Base-by-base conservation (phyloP, 2,888 invertebrate genomes). In the Labia minor region DNA sequence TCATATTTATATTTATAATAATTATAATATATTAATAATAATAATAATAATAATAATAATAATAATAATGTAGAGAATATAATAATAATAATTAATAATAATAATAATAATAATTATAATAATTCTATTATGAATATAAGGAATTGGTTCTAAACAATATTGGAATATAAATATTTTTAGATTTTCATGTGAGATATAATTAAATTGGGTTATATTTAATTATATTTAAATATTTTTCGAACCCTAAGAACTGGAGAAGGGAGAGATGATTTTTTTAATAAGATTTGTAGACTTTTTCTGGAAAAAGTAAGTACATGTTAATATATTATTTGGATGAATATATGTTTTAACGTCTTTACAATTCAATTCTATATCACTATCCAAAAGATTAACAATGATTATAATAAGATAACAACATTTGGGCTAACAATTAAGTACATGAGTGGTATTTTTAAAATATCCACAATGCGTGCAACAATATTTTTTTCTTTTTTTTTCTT, bases 331-430 rank as follows among this genome's bases (percentile, higher is more conserved):
- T 49, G 49, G 16, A n/a, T 16, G 16, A 49, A 49, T 49, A 49
- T 49, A 49, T 49, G 49, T 49, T 49, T 49, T n/a, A 49, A 49
- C 49, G 49, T 14, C 49, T 49, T 49, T 49, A 49, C 49, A 49
- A 49, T 4, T 49, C 49, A 49, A 49, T 14, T 49, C 49, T 49
- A 49, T 49, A 49, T 49, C 49, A 14, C 49, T 49, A 49, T 49
- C 49, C 49, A 49, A 49, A 49, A 49, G 49, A 49, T 11, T 49
- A 49, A 49, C 49, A 49, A 49, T 49, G 49, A 49, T 49, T 49
- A 49, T 49, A 49, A 49, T 49, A 49, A 49, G 49, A 49, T 49
- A 49, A 49, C 49, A 49, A 49, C 49, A 49, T 49, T 49, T 49
- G 49, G 49, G 49, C 49, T 49, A 49, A 49, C 49, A 49, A 49